These are phyloP conservation scores for Drosophila nigritarsus DNA, from an alignment of 2,888 invertebrate species.

Conservation along the genomic window DNA sequence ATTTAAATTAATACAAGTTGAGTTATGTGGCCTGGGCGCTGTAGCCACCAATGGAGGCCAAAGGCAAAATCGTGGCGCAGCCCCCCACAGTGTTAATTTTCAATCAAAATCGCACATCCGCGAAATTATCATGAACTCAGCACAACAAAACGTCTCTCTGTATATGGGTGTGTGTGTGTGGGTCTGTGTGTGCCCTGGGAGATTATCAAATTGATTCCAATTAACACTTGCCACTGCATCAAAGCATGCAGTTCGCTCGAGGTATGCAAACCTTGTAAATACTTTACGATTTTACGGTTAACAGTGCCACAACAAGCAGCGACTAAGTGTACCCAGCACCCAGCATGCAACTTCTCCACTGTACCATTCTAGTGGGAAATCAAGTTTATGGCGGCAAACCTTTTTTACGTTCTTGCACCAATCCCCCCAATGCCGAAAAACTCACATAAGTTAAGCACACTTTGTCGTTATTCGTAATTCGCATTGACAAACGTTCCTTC, in stretches of 20 bases:
- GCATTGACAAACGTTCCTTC: constrained; percentile 79
- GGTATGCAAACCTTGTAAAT: constrained; percentile 73
- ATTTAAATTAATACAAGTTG: constrained; percentile 84
- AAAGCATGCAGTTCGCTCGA: constrained; percentile 44
- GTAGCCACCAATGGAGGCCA: constrained; percentile 41
- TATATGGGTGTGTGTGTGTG: constrained; percentile 7
- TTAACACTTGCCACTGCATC: constrained; percentile 85
- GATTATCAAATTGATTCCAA: constrained; percentile 85
- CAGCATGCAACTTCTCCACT: neutral
- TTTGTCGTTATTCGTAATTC: constrained; percentile 82
- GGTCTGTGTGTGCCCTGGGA: constrained; percentile 49
- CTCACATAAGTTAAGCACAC: constrained; percentile 78
- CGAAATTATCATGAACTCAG: constrained; percentile 82
- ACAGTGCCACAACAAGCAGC: constrained; percentile 61
- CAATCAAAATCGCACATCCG: constrained; percentile 82
- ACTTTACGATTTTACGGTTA: constrained; percentile 74
- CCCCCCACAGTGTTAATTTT: constrained; percentile 83
- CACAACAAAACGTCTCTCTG: constrained; percentile 44
- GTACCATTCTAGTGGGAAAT: constrained; percentile 35
- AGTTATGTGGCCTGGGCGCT: constrained; percentile 69
- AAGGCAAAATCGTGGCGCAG: constrained; percentile 37
- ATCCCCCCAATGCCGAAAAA: constrained; percentile 24
- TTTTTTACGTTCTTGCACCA: constrained; percentile 48
- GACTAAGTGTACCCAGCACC: constrained; percentile 19
- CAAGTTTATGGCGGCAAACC: constrained; percentile 68